These are phyloP conservation scores for Ciconia nigra DNA, from an alignment of 2,797 vertebrate genomes.

Conservation along the genomic window DNA sequence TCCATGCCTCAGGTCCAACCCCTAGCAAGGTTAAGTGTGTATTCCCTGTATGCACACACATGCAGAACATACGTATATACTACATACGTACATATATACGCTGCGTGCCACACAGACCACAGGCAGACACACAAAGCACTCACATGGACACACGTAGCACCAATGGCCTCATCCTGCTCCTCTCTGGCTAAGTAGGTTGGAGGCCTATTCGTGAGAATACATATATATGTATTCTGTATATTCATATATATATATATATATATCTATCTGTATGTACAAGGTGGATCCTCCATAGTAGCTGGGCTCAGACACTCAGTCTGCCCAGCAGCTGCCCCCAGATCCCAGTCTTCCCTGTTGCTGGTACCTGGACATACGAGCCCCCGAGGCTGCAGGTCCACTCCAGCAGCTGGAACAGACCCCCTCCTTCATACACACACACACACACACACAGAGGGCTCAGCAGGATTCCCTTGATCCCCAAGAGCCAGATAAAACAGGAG, in stretches of 20 bases:
- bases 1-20: neutral
- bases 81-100: neutral
- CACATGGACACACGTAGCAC: neutral
- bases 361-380: neutral
- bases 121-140: neutral
- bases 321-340: neutral
- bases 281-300: neutral
- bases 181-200: neutral
- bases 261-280: neutral
- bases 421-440: neutral
- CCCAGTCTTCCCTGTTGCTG: neutral
- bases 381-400: neutral
- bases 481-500: neutral
- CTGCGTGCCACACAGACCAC: neutral
- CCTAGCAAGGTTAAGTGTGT: neutral
- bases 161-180: neutral
- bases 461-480: neutral
- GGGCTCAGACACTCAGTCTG: neutral
- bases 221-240: neutral
- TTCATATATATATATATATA: too few species aligned
- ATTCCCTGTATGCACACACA: neutral
- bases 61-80: neutral
- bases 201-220: neutral
- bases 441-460: neutral
- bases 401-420: neutral